Evolutionary conservation across 2,888 invertebrate genomes (phyloP).

Genomic region (Acleris holmiana): DNA sequence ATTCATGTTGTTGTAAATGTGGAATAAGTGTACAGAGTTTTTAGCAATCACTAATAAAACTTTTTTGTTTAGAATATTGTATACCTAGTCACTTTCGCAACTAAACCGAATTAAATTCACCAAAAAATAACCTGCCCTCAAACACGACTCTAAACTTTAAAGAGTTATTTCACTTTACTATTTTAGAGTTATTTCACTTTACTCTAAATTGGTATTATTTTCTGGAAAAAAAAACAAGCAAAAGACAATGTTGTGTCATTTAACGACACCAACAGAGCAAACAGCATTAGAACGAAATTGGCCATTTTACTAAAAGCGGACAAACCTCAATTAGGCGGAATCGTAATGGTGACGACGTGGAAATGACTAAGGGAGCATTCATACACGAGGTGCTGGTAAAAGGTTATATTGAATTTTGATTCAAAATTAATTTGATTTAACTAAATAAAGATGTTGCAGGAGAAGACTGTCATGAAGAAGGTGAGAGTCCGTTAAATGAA

Average conservation of each 20-base stretch:
- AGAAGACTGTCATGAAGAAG: too few relatives aligned
- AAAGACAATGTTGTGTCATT: slow-evolving; percentile 58
- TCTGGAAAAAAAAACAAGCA: slow-evolving; percentile 47
- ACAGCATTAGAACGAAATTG: slow-evolving; percentile 75
- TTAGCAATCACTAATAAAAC: too few relatives aligned
- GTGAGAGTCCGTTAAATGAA: too few relatives aligned
- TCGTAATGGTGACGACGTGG: slow-evolving; percentile 77
- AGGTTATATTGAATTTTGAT: background rate
- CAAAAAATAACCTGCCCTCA: background rate
- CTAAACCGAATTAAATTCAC: too few relatives aligned
- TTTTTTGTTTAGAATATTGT: too few relatives aligned
- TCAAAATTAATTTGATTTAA: background rate
- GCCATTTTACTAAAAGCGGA: slow-evolving; percentile 80
- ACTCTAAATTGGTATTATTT: slow-evolving; percentile 33
- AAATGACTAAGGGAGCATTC: slow-evolving; percentile 64
- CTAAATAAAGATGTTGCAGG: background rate
- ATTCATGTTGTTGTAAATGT: too few relatives aligned
- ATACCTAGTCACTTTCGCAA: too few relatives aligned
- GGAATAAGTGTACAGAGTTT: too few relatives aligned
- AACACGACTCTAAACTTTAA: slow-evolving; percentile 3
- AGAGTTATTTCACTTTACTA: slow-evolving; percentile 33
- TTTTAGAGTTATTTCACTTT: slow-evolving; percentile 27
- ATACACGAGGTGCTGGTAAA: slow-evolving; percentile 15
- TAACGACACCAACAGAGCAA: slow-evolving; percentile 54
- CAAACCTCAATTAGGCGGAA: slow-evolving; percentile 79